Conservation (phyloP, 2,888 invertebrate genomes). For the Nephrotoma appendiculata region DNA sequence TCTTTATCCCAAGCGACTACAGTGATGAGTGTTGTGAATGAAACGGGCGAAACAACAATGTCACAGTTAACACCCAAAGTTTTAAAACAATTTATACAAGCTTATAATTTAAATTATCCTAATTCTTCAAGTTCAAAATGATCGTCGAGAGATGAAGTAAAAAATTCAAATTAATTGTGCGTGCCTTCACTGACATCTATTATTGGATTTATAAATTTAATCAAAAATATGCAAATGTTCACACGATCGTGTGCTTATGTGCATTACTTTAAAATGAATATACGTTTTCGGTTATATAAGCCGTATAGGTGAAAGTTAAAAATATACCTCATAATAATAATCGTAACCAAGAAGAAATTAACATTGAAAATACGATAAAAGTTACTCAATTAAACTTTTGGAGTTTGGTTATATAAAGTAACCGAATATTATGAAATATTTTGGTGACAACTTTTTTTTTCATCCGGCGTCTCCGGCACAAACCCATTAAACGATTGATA, state of each 20-base stretch:
- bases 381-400: not conserved
- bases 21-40: not conserved
- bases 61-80: not conserved
- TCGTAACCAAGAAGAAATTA: not conserved
- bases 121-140: not conserved
- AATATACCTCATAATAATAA: not conserved
- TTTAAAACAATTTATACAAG: not conserved
- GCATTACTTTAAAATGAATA: not conserved
- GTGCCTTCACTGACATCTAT: not conserved
- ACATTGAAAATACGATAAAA: not conserved
- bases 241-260: not conserved
- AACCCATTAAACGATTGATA: not conserved
- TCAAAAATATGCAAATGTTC: not conserved
- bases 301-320: not conserved
- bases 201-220: not conserved
- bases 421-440: not conserved
- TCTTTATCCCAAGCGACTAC: not conserved
- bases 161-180: not conserved
- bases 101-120: not conserved
- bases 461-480: not conserved
- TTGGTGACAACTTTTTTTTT: not conserved
- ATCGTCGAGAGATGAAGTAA: not conserved
- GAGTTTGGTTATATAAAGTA: not conserved
- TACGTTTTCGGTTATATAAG: not conserved
- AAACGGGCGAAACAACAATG: not conserved